A percentile compares a stretch with the other conserved stretches of the same genome.
phyloP scores from a whole-genome alignment of 64 coral and sea anemone genomes.

The Pocillopora verrucosa region DNA sequence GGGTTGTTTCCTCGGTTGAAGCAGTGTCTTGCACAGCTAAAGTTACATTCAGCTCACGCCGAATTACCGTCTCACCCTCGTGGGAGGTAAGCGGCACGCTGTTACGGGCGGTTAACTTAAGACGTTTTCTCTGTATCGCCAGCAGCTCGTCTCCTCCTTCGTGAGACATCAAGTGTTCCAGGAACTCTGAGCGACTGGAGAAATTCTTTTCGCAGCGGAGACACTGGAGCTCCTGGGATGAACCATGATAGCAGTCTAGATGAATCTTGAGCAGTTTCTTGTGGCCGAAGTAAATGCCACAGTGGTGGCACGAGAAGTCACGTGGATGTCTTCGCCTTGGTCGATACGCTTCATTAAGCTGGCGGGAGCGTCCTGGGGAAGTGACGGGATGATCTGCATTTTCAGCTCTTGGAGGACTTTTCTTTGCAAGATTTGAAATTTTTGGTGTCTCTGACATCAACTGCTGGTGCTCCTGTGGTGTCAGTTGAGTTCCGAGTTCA shows the following conservation, averaged over 20 bases:
- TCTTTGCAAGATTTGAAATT: not conserved
- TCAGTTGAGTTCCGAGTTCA: slow-evolving; percentile 52
- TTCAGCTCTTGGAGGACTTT: not conserved
- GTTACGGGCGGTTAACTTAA: slow-evolving; percentile 38
- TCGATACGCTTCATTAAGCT: slow-evolving; percentile 16
- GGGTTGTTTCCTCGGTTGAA: not conserved
- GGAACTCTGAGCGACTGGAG: slow-evolving; percentile 60
- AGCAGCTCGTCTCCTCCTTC: slow-evolving; percentile 58
- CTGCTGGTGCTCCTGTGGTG: not conserved
- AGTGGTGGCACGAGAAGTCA: slow-evolving; percentile 70
- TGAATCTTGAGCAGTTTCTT: slow-evolving; percentile 93
- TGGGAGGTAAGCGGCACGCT: not conserved
- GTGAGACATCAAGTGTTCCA: slow-evolving; percentile 91
- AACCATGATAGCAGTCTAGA: slow-evolving; percentile 87
- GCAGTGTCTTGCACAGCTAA: not conserved
- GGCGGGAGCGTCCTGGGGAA: slow-evolving; percentile 3
- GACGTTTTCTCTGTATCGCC: slow-evolving; percentile 61
- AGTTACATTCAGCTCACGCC: slow-evolving; percentile 14
- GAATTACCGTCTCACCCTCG: slow-evolving; percentile 22
- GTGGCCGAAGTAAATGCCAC: slow-evolving; percentile 83
- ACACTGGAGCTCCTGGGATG: slow-evolving; percentile 40
- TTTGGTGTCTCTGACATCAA: not conserved
- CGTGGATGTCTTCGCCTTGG: slow-evolving; percentile 55
- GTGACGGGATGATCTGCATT: not conserved
- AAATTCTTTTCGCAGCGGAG: slow-evolving; percentile 66